Evolutionary conservation across 2,113 vertebrate species (phyloP), one percentile per base, ranked within the genome.

Genomic region (human (Homo sapiens)): DNA sequence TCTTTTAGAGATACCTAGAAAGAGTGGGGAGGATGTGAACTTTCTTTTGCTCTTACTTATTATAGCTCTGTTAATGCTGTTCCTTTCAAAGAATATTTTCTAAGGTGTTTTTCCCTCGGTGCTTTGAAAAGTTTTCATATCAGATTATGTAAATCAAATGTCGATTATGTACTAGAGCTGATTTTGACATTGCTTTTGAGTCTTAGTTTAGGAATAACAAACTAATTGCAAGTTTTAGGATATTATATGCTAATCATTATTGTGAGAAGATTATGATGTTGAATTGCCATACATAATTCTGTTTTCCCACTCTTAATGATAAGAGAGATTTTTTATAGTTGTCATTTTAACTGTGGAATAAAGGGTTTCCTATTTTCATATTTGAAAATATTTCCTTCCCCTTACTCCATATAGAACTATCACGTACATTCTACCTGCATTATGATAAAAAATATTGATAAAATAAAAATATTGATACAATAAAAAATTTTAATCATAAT

Each of bases 121-220:
- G 57, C 38, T 97, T 89, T 59, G 30, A 93, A 89, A 81, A 89
- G 14, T 64, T 76, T 92, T 90, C 25, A 25, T 94, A 82, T 83
- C 27, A 96, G 25, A 82, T 79, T 90, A 43, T 66, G 22, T 90
- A 90, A 90, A 82, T 94, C 80, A 94, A 76, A 85, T 93, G 57
- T 70, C 78, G 50, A 64, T 50, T 94, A 80, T 89, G 22, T 96
- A 73, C 27, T 94, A 82, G 45, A 32, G 59, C n/a, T 78, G 55
- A 90, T 78, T 97, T 70, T 94, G 79, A 48, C 11, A 45, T 66
- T 89, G 55, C n/a, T 64, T 96, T 93, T 95, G 52, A 79, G 48
- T 93, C 89, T 95, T 66, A 35, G 50, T 68, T 96, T 76, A 90
- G n/a, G 45, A 89, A 89, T 82, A 90, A 72, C 32, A 86, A 79